Percentiles rank a stretch among this genome's conserved stretches.
These are phyloP conservation scores for Eurystomus glaucurus DNA, from an alignment of 2,797 vertebrate genomes.

Conservation along the genomic window DNA sequence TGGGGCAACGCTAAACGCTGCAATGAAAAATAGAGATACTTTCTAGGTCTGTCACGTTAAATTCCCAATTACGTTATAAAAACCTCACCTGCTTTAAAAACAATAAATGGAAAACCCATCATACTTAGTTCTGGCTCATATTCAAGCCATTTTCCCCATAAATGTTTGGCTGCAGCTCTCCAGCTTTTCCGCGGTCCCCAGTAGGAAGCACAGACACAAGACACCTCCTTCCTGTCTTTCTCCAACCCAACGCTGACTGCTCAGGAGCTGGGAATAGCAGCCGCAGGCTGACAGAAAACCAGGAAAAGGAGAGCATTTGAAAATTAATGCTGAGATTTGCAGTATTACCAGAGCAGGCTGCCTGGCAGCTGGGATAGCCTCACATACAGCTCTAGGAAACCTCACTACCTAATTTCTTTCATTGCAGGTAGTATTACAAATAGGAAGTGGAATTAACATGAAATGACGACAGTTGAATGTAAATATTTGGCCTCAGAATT, in stretches of 20 bases:
- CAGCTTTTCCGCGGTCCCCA: not conserved
- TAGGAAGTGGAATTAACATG: not conserved
- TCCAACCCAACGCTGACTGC: not conserved
- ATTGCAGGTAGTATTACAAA: not conserved
- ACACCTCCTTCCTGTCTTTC: not conserved
- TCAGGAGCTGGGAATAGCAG: conserved; percentile 38
- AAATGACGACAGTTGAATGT: not conserved
- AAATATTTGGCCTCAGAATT: conserved; percentile 1
- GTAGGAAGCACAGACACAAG: not conserved
- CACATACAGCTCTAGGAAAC: not conserved
- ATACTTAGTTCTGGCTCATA: not conserved
- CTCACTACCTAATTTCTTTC: not conserved
- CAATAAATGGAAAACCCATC: not conserved
- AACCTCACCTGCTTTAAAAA: not conserved
- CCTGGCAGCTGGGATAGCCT: not conserved
- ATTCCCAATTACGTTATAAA: not conserved
- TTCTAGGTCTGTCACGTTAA: not conserved
- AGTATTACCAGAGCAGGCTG: not conserved
- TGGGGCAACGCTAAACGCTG: not conserved
- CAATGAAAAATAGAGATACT: not conserved
- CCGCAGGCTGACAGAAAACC: not conserved
- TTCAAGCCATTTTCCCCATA: not conserved
- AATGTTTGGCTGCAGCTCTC: not conserved
- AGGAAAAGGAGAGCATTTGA: not conserved
- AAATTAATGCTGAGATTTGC: not conserved